Evolutionary conservation across 2,888 invertebrate species (phyloP), one percentile per base, ranked within the genome.

Genomic region (Xanthorhoe spadicearia): DNA sequence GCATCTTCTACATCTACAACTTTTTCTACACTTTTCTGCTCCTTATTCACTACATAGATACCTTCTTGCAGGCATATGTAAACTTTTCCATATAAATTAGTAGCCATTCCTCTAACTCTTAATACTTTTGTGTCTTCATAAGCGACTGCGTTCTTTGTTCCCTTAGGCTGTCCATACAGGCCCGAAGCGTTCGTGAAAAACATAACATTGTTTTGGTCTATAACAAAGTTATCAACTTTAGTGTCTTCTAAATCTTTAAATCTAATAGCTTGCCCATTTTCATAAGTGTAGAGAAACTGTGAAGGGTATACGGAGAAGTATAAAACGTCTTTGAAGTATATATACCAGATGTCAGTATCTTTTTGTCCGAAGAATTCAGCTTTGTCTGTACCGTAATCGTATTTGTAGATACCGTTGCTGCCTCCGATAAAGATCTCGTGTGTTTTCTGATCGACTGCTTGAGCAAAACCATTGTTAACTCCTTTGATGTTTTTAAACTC

Each of bases 241-340:
- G 86, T 88, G 50, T 90, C 87, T 81, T 91, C 87, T 9, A 91
- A 77, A 68, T 90, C 89, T 58, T 74, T 69, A 32, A 86, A 86
- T 58, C 85, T 80, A 2, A 43, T 67, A 1, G 79, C 64, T 61
- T 81, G 73, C 0, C 83, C 89, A 51, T 88, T 75, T 1, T 72
- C 66, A 6, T 83, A 70, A 0, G 80, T 80, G 63, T 84, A 89
- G 0, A 91, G 38, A 61, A 89, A 85, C 58, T 89, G 88, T 0
- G 80, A 75, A 0, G 91, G 92, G 49, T 83, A 90, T 7, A 77
- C 76, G 0, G 86, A 84, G 66, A 77, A 91, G 64, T 89, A 91
- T 0, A 90, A 18, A 0, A 76, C 73, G 18, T 90, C 82, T 69
- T 88, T 88, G 73, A 77, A 88, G 73, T 82, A 91, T 43, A 90